Percentiles rank a stretch among this genome's conserved stretches.
Evolutionary conservation across 1,140 invertebrate genomes (phyloP).

Genomic region (Magallana gigas): DNA sequence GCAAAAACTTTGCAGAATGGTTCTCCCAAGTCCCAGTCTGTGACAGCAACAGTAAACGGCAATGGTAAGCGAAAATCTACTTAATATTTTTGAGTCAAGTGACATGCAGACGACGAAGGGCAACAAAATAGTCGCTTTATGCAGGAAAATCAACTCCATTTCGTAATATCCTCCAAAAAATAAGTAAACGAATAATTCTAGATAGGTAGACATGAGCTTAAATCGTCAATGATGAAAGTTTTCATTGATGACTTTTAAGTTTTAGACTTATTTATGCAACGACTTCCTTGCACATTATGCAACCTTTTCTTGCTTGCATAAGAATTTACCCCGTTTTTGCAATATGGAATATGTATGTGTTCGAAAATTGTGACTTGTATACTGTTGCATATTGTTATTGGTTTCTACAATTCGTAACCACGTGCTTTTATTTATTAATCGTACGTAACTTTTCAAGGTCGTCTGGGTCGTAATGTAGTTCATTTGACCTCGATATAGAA

Average conservation of each 20-base stretch:
- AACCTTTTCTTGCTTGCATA: not conserved
- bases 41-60: not conserved
- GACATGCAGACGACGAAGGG: not conserved
- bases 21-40: constrained; percentile 5
- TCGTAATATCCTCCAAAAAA: too few relatives aligned
- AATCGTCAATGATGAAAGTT: not conserved
- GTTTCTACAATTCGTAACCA: not conserved
- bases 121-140: too few relatives aligned
- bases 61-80: not conserved
- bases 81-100: not conserved
- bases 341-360: not conserved
- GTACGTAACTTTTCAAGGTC: constrained; percentile 52
- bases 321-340: not conserved
- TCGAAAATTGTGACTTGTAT: not conserved
- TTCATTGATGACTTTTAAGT: constrained; percentile 6
- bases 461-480: constrained; percentile 52
- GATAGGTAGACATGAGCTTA: too few relatives aligned
- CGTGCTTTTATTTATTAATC: constrained; percentile 26
- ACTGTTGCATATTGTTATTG: not conserved
- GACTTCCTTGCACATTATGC: not conserved
- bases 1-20: constrained; percentile 1
- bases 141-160: too few relatives aligned
- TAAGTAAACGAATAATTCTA: too few relatives aligned
- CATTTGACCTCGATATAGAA: constrained; percentile 39
- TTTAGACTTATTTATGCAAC: not conserved